Evolutionary conservation across 2,888 invertebrate genomes (phyloP), one percentile per base, ranked within the genome.

Genomic region (Clunio marinus): DNA sequence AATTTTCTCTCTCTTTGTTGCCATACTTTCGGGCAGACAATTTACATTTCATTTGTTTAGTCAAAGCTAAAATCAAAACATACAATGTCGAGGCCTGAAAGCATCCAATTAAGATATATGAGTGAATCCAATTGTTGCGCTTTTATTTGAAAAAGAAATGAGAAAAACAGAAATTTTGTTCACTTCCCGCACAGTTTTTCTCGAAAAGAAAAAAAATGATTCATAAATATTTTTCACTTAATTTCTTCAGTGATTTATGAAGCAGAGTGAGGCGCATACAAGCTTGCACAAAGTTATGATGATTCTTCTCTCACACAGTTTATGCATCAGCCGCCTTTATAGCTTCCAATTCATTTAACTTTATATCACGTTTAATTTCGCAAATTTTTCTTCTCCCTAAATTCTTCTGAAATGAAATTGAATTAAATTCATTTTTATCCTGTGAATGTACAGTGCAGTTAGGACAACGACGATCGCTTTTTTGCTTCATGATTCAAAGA

Each of bases 111-210:
- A 66, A 55, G 20, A 45, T 62, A 22, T 4, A n/a, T n/a, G n/a
- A n/a, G 25, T 55, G 51, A 45, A 66, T 51, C 55, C 66, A 66
- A 55, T 66, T 66, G 66, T 66, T 66, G 66, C 66, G 66, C 66
- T 66, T 66, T 66, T 51, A 15, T 35, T 28, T 32, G 32, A 28
- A 59, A 13, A 25, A 59, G 25, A 15, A 27, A 57, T 57, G 15
- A n/a, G 15, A 32, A 32, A n/a, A n/a, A n/a, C n/a, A n/a, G n/a
- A n/a, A n/a, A n/a, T n/a, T 57, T 25, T 57, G 24, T 25, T 27
- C 24, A 25, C 27, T 46, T 25, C 27, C 27, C 17, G 51, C 20
- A 51, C n/a, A n/a, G n/a, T n/a, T n/a, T n/a, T n/a, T n/a, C n/a
- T n/a, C n/a, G n/a, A n/a, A n/a, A n/a, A n/a, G n/a, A n/a, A n/a